Percentiles rank a stretch among this genome's conserved stretches.
Evolutionary conservation across 92 coral and sea anemone genomes (phyloP).

Genomic region (Siderastrea siderea): DNA sequence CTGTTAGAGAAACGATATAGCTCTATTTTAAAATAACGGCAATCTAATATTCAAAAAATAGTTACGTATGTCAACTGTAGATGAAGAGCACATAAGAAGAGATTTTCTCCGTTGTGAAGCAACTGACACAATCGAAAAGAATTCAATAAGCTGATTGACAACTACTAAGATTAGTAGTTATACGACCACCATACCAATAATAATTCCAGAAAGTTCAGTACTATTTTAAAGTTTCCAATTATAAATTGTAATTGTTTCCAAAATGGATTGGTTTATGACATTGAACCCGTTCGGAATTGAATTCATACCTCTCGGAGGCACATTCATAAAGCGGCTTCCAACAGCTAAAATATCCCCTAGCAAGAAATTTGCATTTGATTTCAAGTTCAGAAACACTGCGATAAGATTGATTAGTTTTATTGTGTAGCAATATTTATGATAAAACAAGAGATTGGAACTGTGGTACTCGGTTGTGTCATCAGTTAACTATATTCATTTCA

Average conservation of each 20-base stretch:
- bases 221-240: background rate
- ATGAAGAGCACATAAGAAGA: background rate
- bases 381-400: background rate
- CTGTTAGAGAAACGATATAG: too few relatives aligned
- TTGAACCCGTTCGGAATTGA: background rate
- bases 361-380: background rate
- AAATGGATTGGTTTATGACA: background rate
- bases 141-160: background rate
- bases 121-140: background rate
- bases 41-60: too few relatives aligned
- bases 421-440: background rate
- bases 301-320: background rate
- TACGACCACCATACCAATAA: too few relatives aligned
- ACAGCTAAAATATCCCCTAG: background rate
- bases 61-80: too few relatives aligned
- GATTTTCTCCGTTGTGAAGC: background rate
- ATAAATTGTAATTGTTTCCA: background rate
- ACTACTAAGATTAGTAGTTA: background rate
- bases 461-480: too few relatives aligned
- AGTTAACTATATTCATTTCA: too few relatives aligned
- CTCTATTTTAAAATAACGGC: too few relatives aligned
- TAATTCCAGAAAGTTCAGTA: background rate
- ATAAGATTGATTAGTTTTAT: too few relatives aligned
- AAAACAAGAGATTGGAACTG: too few relatives aligned
- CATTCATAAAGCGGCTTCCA: constrained; percentile 1